Conservation (phyloP, 2,888 invertebrate genomes). For the Phaonia tiefii region DNA sequence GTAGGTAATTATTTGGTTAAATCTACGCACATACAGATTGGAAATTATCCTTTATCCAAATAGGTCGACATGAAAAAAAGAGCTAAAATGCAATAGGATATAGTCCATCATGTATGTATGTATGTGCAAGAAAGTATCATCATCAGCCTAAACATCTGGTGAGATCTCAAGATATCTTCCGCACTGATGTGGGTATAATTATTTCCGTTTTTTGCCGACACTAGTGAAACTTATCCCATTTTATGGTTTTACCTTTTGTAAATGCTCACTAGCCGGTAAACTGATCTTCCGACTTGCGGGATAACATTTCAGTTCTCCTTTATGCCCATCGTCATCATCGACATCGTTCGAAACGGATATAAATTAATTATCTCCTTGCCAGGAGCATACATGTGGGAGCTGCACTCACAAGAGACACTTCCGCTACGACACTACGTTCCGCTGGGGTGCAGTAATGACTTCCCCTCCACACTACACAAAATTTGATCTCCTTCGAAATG, state of each 20-base stretch:
- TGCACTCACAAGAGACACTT: constrained; percentile 1
- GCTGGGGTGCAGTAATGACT: background rate
- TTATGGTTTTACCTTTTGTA: background rate
- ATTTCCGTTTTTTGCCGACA: constrained; percentile 58
- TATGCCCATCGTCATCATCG: constrained; percentile 8
- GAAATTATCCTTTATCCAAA: background rate
- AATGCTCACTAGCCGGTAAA: constrained; percentile 67
- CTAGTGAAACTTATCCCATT: background rate
- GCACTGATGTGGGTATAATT: constrained; percentile 23
- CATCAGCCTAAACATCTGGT: constrained; percentile 63
- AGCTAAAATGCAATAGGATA: constrained; percentile 63
- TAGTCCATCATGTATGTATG: constrained; percentile 39
- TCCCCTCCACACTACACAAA: background rate
- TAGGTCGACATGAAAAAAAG: constrained; percentile 45
- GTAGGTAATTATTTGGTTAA: background rate
- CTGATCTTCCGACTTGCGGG: constrained; percentile 64
- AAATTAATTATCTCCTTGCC: constrained; percentile 41
- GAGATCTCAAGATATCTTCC: constrained; percentile 52
- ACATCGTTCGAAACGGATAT: constrained; percentile 28
- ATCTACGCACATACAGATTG: background rate
- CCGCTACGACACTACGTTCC: constrained; percentile 20
- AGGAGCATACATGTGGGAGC: background rate
- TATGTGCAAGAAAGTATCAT: constrained; percentile 56
- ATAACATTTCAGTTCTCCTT: constrained; percentile 34
- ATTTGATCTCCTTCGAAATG: background rate